phyloP scores from a whole-genome alignment of 1,140 invertebrate species.

The Cydia fagiglandana region DNA sequence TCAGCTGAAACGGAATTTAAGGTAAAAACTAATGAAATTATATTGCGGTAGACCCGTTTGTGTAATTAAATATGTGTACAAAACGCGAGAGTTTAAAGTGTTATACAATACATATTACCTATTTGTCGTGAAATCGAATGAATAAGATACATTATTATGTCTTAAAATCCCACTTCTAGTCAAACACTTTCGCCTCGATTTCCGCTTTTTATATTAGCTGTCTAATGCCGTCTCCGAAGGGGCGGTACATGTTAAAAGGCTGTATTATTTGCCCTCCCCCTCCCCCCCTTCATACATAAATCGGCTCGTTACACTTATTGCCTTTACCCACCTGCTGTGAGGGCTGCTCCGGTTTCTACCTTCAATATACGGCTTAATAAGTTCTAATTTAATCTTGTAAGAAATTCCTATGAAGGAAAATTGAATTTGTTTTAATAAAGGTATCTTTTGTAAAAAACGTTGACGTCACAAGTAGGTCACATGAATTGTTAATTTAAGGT shows the following conservation, averaged over 20 bases:
- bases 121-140: too few relatives aligned
- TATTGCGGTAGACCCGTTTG: too few relatives aligned
- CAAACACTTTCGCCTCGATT: not conserved
- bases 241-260: conserved; percentile 27
- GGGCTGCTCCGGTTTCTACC: conserved; percentile 3
- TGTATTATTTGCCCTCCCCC: conserved; percentile 20
- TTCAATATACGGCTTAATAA: not conserved
- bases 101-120: too few relatives aligned
- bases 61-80: too few relatives aligned
- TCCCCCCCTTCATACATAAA: conserved; percentile 17
- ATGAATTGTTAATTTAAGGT: too few relatives aligned
- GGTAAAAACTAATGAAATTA: too few relatives aligned
- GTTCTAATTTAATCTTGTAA: not conserved
- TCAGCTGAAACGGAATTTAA: too few relatives aligned
- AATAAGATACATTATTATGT: too few relatives aligned
- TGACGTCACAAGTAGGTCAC: too few relatives aligned
- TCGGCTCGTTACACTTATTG: conserved; percentile 31
- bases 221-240: not conserved
- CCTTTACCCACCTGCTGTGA: conserved; percentile 18
- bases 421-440: not conserved
- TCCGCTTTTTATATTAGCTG: not conserved
- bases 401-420: not conserved
- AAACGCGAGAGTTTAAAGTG: too few relatives aligned
- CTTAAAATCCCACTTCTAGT: not conserved
- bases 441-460: too few relatives aligned